phyloP scores from a whole-genome alignment of 2,797 vertebrate species.

The Sphaeramia orbicularis region DNA sequence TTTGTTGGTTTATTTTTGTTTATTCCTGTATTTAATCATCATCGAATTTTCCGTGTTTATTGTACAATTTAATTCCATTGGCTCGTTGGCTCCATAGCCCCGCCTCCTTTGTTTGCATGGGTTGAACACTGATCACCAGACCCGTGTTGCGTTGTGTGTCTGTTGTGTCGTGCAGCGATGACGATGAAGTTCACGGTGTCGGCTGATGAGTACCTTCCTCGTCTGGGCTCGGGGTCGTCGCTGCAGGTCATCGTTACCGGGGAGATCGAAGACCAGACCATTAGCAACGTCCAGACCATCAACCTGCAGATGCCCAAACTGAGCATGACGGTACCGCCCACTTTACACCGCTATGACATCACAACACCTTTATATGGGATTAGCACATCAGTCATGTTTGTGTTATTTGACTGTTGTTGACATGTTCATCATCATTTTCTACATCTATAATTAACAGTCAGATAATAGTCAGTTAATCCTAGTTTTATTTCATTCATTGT shows the following conservation, averaged over 20 bases:
- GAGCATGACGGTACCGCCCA: conserved; percentile 81
- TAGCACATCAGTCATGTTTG: too few species aligned
- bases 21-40: too few species aligned
- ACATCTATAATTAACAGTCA: too few species aligned
- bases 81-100: too few species aligned
- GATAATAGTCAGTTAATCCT: too few species aligned
- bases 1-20: too few species aligned
- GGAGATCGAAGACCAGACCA: conserved; percentile 41
- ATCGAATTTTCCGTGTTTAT: too few species aligned
- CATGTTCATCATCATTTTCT: too few species aligned
- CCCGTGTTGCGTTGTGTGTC: not conserved
- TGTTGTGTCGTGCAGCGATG: conserved; percentile 41
- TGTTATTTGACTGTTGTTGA: too few species aligned
- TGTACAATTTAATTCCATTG: too few species aligned
- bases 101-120: conserved; percentile 1
- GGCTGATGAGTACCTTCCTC: conserved; percentile 57
- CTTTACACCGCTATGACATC: not conserved
- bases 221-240: conserved; percentile 42
- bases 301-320: conserved; percentile 81
- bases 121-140: not conserved
- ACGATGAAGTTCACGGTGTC: conserved; percentile 13
- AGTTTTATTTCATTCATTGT: too few species aligned
- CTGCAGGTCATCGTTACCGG: conserved; percentile 51
- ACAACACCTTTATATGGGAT: too few species aligned
- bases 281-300: conserved; percentile 67